A percentile compares a stretch with the other conserved stretches of the same genome.
phyloP scores from a whole-genome alignment of 2,113 vertebrate genomes.

The Triplophysa dalaica region DNA sequence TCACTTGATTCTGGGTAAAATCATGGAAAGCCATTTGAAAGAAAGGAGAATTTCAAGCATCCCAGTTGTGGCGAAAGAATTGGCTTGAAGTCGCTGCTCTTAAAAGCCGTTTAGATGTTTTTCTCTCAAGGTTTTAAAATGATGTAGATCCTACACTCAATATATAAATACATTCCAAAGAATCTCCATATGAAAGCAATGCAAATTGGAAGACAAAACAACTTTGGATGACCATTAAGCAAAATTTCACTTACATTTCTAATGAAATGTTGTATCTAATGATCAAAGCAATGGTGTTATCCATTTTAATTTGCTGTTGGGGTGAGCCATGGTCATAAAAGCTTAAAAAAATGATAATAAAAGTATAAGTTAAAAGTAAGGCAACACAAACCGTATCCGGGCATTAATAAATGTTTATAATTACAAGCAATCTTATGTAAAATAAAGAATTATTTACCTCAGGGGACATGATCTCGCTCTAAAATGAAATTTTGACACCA shows the following conservation, averaged over 20 bases:
- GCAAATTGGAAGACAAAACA: constrained; percentile 66
- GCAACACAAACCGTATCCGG: not conserved
- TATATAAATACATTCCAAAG: constrained; percentile 62
- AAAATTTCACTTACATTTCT: constrained; percentile 72
- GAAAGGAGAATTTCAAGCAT: constrained; percentile 27
- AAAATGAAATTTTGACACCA: not conserved
- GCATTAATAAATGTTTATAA: not conserved
- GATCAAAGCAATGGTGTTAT: constrained; percentile 51
- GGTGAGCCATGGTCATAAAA: not conserved
- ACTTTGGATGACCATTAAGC: constrained; percentile 70
- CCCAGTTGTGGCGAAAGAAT: not conserved
- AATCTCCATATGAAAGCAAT: constrained; percentile 76
- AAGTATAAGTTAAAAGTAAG: too few species aligned
- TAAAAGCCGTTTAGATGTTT: constrained; percentile 26
- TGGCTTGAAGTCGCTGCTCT: constrained; percentile 30
- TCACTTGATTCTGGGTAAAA: constrained; percentile 32
- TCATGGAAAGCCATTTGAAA: constrained; percentile 12
- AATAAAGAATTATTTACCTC: not conserved
- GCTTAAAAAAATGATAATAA: not conserved
- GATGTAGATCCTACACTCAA: constrained; percentile 64
- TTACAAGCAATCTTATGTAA: not conserved
- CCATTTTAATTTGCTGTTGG: constrained; percentile 13
- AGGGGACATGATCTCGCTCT: not conserved
- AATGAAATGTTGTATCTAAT: constrained; percentile 58
- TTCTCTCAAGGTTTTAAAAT: constrained; percentile 67